Percentiles rank a stretch among this genome's conserved stretches.
Evolutionary conservation across 2,113 vertebrate genomes (phyloP).

Genomic region (Donacobius atricapilla): DNA sequence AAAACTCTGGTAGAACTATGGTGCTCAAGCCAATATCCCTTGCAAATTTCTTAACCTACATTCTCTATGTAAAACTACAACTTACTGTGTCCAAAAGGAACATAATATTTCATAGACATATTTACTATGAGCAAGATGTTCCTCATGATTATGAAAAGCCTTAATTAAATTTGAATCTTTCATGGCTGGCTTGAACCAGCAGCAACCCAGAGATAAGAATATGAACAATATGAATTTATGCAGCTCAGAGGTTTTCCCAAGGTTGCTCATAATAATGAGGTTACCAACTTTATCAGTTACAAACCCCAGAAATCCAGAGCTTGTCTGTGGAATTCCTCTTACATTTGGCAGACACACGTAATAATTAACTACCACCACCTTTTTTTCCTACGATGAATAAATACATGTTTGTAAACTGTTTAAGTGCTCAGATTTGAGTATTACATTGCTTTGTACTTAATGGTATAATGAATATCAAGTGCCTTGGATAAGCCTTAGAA

Average conservation of each 20-base stretch:
- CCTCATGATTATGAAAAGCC: background rate
- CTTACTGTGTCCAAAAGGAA: background rate
- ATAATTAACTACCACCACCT: background rate
- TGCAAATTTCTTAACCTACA: constrained; percentile 9
- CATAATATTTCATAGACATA: background rate
- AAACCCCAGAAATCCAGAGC: background rate
- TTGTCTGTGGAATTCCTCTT: background rate
- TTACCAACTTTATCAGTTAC: background rate
- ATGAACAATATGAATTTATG: background rate
- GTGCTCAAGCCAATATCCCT: background rate
- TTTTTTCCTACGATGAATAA: background rate
- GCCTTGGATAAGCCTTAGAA: background rate
- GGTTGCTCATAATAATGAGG: background rate
- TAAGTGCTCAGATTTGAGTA: background rate
- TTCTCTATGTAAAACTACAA: background rate
- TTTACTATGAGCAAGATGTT: background rate
- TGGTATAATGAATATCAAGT: background rate
- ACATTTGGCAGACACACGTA: background rate
- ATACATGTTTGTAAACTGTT: background rate
- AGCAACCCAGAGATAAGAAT: background rate
- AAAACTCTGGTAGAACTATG: background rate
- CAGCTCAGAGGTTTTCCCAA: background rate
- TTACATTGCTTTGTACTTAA: background rate
- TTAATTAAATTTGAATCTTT: background rate
- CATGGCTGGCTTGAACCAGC: background rate